These are phyloP conservation scores for Valencia hispanica DNA, from an alignment of 2,797 vertebrate genomes.

Conservation along the genomic window DNA sequence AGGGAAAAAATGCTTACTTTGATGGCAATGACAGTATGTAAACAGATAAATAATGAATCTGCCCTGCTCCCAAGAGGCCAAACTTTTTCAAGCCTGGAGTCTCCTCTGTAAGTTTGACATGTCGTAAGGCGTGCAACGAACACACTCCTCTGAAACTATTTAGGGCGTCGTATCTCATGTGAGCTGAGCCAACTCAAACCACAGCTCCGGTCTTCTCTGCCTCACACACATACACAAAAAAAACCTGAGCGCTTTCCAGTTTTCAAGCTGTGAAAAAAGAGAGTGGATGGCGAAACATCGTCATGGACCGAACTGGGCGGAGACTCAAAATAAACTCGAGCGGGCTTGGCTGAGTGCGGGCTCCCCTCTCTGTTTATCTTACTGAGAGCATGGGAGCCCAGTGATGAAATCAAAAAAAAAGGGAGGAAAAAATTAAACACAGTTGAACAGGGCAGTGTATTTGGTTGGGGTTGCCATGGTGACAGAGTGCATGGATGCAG, in stretches of 20 bases:
- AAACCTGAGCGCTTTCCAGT: constrained; percentile 69
- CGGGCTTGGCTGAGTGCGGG: constrained; percentile 68
- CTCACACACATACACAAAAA: constrained; percentile 34
- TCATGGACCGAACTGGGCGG: constrained; percentile 77
- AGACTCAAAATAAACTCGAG: constrained; percentile 79
- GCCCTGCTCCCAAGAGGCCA: constrained; percentile 55
- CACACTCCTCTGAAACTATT: constrained; percentile 70
- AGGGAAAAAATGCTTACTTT: constrained; percentile 56
- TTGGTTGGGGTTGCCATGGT: constrained; percentile 77
- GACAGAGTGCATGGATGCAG: constrained; percentile 78
- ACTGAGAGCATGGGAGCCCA: constrained; percentile 76
- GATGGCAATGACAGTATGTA: constrained; percentile 62
- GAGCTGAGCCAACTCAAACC: constrained; percentile 70
- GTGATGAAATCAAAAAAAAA: constrained; percentile 77
- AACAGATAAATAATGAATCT: constrained; percentile 76
- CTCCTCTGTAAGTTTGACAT: constrained; percentile 65
- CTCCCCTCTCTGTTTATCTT: constrained; percentile 79
- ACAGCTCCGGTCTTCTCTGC: constrained; percentile 65
- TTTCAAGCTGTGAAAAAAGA: constrained; percentile 77
- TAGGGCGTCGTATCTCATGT: constrained; percentile 72
- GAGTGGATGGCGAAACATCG: constrained; percentile 73
- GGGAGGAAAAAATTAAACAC: constrained; percentile 76
- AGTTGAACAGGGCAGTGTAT: constrained; percentile 76
- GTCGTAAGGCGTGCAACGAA: constrained; percentile 63
- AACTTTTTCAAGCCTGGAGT: constrained; percentile 42